Evolutionary conservation across 2,113 vertebrate genomes (phyloP).

Genomic region (Rattus norvegicus): DNA sequence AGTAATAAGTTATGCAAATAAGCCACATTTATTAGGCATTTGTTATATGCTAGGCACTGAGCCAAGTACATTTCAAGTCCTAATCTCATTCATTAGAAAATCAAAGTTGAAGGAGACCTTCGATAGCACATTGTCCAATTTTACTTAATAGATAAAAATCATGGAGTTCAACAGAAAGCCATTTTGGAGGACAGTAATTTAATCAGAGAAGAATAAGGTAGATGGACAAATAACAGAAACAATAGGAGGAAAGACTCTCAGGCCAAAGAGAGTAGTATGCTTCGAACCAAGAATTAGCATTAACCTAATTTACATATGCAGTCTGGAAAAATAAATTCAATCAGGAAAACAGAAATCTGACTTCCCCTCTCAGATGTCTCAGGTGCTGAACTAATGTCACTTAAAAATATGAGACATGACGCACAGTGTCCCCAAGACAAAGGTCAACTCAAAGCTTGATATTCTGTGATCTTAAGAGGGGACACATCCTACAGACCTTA

Average conservation of each 20-base stretch:
- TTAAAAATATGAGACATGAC: slow-evolving; percentile 17
- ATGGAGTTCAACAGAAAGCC: neutral
- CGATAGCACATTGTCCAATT: slow-evolving; percentile 4
- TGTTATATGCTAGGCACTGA: slow-evolving; percentile 28
- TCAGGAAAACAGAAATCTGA: neutral
- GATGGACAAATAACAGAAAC: neutral
- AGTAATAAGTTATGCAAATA: slow-evolving; percentile 43
- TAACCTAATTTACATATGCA: neutral
- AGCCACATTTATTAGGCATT: slow-evolving; percentile 33
- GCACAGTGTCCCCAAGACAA: neutral
- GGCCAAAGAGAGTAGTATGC: neutral
- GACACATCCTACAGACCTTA: neutral
- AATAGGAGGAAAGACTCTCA: neutral
- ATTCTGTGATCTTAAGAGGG: neutral
- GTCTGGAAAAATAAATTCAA: slow-evolving; percentile 3
- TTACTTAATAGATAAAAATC: slow-evolving; percentile 49
- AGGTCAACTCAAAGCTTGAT: neutral
- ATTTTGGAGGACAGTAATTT: neutral
- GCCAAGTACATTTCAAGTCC: slow-evolving; percentile 37
- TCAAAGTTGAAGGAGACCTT: neutral
- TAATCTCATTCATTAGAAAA: slow-evolving; percentile 39
- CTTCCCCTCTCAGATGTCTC: neutral
- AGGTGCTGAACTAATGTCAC: neutral
- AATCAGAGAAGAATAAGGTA: slow-evolving; percentile 34
- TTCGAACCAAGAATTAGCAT: neutral